phyloP scores from a whole-genome alignment of 1,140 invertebrate genomes.

The Drosophila simulans region DNA sequence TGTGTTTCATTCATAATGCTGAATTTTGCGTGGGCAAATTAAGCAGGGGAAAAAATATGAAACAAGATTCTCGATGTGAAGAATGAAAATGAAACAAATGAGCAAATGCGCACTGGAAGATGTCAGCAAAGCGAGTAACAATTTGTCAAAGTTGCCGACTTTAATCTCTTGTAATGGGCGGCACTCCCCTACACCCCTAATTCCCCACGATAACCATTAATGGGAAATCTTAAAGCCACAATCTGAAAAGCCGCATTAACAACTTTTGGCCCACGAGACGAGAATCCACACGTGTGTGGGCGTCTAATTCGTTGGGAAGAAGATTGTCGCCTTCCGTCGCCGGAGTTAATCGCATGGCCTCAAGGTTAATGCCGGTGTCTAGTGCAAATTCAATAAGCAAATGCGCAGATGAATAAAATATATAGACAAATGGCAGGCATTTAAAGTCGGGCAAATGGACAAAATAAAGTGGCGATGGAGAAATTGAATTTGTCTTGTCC shows the following conservation, averaged over 20 bases:
- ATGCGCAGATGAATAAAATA: slow-evolving; percentile 18
- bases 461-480: slow-evolving; percentile 41
- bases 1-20: slow-evolving; percentile 54
- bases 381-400: slow-evolving; percentile 47
- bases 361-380: slow-evolving; percentile 36
- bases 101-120: slow-evolving; percentile 63
- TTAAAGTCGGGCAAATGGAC: slow-evolving; percentile 40
- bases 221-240: slow-evolving; percentile 54
- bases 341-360: slow-evolving; percentile 25
- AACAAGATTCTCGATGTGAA: slow-evolving; percentile 39
- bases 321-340: slow-evolving; percentile 23
- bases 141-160: slow-evolving; percentile 74
- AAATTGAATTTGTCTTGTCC: slow-evolving; percentile 72
- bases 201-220: not conserved
- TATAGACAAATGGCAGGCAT: slow-evolving; percentile 39
- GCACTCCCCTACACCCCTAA: slow-evolving; percentile 8
- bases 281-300: slow-evolving; percentile 47
- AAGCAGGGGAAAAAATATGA: slow-evolving; percentile 27
- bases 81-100: slow-evolving; percentile 52
- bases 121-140: slow-evolving; percentile 72
- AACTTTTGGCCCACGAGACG: slow-evolving; percentile 36
- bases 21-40: slow-evolving; percentile 50
- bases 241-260: slow-evolving; percentile 57
- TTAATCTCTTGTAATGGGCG: slow-evolving; percentile 47
- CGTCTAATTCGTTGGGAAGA: slow-evolving; percentile 1